Base-by-base conservation (phyloP, 2,797 vertebrate species). In the Geotrypetes seraphini region DNA sequence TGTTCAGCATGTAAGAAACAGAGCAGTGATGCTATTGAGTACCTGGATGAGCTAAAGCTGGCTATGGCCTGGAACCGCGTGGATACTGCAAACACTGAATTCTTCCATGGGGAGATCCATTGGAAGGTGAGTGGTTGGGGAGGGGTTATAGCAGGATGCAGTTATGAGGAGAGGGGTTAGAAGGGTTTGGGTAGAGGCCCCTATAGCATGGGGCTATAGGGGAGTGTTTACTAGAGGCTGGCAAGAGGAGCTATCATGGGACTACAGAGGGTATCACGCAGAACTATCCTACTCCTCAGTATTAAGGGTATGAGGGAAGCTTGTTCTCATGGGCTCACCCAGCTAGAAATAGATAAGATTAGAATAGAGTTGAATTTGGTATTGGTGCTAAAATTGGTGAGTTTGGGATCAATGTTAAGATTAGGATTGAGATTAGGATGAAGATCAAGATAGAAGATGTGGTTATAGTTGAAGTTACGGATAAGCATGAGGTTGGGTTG, bases 11-110 rank as follows among this genome's bases (percentile, higher is more conserved):
- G 83, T 44, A 75, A 81, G 25, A 75, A 75, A 0, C 34, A 47
- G 3, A 66, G 83, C 6, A 19, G 3, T 0, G 60, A 81, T 3
- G 63, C 62, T 29, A 81, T 52, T 11, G 84, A 77, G 4, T 85
- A 89, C 55, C 75, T 61, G 12, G 91, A 94, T 10, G 90, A 95
- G 53, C 61, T 95, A 54, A 91, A 78, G 22, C 53, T 95, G 6
- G 91, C 91, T 0, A 87, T 95, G 33, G 80, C 89, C 5, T 95
- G 91, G 91, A 91, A 92, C 77, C 81, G 90, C 7, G 89, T 92
- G 17, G 91, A 94, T 63, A 91, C 95, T 9, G 91, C 90, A 31
- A 89, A 86, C 61, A 92, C 73, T 1, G 86, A 92, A 56, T 79
- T 95, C 31, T 93, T 95, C 53, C 87, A 87, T 14, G 89, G 87